Evolutionary conservation across 2,113 vertebrate genomes (phyloP).

Genomic region (Aramus guarauna): DNA sequence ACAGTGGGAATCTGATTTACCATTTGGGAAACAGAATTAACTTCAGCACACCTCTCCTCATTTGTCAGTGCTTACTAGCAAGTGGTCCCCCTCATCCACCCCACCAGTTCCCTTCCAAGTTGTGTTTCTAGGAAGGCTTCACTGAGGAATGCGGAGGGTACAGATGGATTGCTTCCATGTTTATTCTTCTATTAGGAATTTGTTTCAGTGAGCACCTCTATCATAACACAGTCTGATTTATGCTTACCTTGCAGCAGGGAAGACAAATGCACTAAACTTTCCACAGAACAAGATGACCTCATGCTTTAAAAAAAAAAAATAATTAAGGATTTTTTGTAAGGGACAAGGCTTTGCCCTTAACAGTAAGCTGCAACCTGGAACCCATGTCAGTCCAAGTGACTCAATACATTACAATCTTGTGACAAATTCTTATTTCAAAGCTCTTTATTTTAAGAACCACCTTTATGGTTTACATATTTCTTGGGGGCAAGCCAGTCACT

Average conservation of each 20-base stretch:
- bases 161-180: conserved; percentile 35
- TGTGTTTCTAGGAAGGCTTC: background rate
- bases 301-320: background rate
- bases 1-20: background rate
- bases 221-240: conserved; percentile 55
- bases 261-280: conserved; percentile 7
- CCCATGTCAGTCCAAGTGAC: background rate
- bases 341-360: background rate
- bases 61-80: background rate
- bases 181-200: conserved; percentile 44
- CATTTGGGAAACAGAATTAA: background rate
- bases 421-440: background rate
- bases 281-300: conserved; percentile 11
- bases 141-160: background rate
- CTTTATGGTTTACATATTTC: background rate
- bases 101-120: background rate
- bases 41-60: background rate
- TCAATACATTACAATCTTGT: background rate
- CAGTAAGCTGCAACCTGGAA: background rate
- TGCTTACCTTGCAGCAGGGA: background rate
- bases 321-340: background rate
- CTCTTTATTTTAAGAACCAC: conserved; percentile 3
- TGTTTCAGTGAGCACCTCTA: conserved; percentile 28
- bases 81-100: background rate
- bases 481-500: background rate